Conservation (phyloP, 2,113 vertebrate genomes). For the Triplophysa siluroides region DNA sequence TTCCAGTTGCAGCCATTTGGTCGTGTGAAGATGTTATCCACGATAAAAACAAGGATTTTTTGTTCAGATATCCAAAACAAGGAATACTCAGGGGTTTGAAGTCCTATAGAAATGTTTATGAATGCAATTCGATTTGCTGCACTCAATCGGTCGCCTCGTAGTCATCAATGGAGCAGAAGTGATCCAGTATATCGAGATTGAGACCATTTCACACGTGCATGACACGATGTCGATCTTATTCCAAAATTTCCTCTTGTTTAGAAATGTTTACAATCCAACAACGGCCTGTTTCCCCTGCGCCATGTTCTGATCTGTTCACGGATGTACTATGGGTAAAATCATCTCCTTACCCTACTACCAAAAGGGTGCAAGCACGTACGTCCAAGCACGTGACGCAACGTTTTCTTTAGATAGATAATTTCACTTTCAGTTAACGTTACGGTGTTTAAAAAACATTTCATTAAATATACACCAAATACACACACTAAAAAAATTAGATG, state of each 20-base stretch:
- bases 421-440: slow-evolving; percentile 10
- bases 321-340: slow-evolving; percentile 70
- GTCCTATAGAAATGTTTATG: slow-evolving; percentile 94
- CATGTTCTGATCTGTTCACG: slow-evolving; percentile 61
- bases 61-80: slow-evolving; percentile 21
- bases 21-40: slow-evolving; percentile 30
- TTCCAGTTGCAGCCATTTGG: slow-evolving; percentile 67
- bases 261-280: slow-evolving; percentile 53
- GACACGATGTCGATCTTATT: slow-evolving; percentile 66
- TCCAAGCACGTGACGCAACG: slow-evolving; percentile 44
- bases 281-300: slow-evolving; percentile 60
- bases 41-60: slow-evolving; percentile 26
- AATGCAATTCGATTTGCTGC: slow-evolving; percentile 77
- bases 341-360: slow-evolving; percentile 1
- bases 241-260: slow-evolving; percentile 57
- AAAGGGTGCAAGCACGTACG: slow-evolving; percentile 42
- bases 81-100: slow-evolving; percentile 78
- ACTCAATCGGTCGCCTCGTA: slow-evolving; percentile 67
- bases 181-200: slow-evolving; percentile 72
- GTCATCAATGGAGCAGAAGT: slow-evolving; percentile 74
- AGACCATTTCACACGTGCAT: slow-evolving; percentile 88
- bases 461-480: neutral
- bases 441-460: neutral
- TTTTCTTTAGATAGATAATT: neutral
- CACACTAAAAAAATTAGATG: neutral